Conservation (phyloP, 1,140 invertebrate genomes). For the Holotrichia oblita region DNA sequence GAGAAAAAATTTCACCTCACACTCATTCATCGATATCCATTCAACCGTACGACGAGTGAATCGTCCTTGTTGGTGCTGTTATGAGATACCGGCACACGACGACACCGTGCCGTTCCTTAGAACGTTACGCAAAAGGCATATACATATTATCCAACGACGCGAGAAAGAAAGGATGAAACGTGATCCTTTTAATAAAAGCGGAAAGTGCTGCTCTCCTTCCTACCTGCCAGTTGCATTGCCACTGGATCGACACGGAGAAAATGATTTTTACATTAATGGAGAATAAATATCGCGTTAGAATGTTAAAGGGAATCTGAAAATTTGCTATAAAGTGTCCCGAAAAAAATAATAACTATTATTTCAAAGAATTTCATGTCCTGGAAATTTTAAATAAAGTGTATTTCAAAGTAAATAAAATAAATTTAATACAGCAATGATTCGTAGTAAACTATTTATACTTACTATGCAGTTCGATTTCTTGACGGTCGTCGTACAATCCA, state of each 20-base stretch:
- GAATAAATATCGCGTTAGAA: neutral
- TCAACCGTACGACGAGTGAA: neutral
- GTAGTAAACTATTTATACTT: no score
- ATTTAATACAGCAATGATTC: no score
- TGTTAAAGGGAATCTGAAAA: no score
- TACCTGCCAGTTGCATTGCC: neutral
- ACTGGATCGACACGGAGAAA: neutral
- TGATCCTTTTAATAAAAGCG: conserved; percentile 1
- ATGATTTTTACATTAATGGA: neutral
- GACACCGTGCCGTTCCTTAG: neutral
- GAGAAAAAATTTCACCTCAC: conserved; percentile 1
- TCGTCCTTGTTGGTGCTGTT: neutral
- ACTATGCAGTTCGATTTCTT: no score
- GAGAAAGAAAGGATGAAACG: conserved; percentile 2
- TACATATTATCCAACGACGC: neutral
- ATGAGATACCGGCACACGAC: neutral
- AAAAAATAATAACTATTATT: no score
- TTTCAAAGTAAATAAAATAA: no score
- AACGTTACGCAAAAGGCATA: neutral
- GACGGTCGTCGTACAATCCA: no score
- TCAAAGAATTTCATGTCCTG: no score
- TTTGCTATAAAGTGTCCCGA: no score
- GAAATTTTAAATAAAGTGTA: no score
- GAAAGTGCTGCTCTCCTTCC: neutral
- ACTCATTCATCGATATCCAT: neutral